Evolutionary conservation across 2,797 vertebrate genomes (phyloP), one percentile per base, ranked within the genome.

Genomic region (Otolemur crassicaudatus): DNA sequence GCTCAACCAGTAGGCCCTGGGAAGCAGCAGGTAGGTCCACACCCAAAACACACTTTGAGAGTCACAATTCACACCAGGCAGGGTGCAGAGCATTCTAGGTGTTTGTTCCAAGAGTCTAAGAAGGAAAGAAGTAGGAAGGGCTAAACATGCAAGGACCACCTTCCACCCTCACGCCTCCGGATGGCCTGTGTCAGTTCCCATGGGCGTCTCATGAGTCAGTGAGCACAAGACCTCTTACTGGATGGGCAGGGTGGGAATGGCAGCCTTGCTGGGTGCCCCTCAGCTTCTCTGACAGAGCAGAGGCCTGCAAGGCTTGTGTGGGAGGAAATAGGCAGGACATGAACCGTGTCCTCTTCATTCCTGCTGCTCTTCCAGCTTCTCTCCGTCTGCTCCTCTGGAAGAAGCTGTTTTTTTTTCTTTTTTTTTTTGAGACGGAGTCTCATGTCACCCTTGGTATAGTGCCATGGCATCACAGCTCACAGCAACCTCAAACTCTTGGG

Each of bases 131-230:
- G 2, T 27, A 46, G 60, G 73, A 25, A 65, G 25, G 40, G 56
- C 7, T 2, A 7, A 29, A 63, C 3, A 22, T 16, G 27, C 20
- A 16, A 22, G 0, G 14, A 37, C 27, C 58, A 0, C 2, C 0
- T n/a, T 58, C 5, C 25, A 31, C 40, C 83, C 40, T 4, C 1
- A 2, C 6, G 49, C 37, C 5, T 16, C 19, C 43, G 63, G 67
- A 22, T 29, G 63, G 43, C 40, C 34, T 5, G 16, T 6, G 13
- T 58, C n/a, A 0, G 0, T 58, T 8, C 58, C 25, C 37, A n/a
- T 0, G 5, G 4, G 22, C 0, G 3, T 17, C 11, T 20, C 1
- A 37, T 40, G 58, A 73, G 63, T 22, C 60, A 67, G 65, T n/a
- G 16, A 67, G 65, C 7, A 31, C 5, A 10, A 87, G 40, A 16